Percentiles rank a stretch among this genome's conserved stretches.
These are phyloP conservation scores for Teleopsis dalmanni DNA, from an alignment of 1,140 invertebrate species.

Conservation along the genomic window DNA sequence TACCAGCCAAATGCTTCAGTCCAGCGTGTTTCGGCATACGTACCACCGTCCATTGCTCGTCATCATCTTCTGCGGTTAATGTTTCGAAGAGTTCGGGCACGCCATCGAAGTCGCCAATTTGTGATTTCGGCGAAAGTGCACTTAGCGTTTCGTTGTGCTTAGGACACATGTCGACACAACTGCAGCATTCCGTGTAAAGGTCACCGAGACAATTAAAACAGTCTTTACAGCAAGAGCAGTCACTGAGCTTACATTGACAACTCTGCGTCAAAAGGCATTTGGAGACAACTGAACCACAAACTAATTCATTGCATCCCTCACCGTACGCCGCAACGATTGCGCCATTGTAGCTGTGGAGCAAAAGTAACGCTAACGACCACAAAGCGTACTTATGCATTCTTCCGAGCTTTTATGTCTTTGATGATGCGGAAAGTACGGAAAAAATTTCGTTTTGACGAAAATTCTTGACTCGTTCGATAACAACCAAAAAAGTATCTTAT, in stretches of 20 bases:
- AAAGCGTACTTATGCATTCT: background rate
- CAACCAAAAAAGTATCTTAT: too few relatives aligned
- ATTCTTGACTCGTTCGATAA: too few relatives aligned
- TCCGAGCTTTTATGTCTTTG: too few relatives aligned
- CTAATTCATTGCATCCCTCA: constrained; percentile 37
- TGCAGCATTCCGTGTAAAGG: constrained; percentile 87
- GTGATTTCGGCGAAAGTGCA: constrained; percentile 67
- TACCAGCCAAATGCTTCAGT: constrained; percentile 46
- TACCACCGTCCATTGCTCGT: constrained; percentile 64
- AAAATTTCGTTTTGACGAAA: too few relatives aligned
- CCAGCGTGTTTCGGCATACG: constrained; percentile 51
- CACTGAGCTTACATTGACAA: constrained; percentile 86
- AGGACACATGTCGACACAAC: constrained; percentile 86
- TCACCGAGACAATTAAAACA: constrained; percentile 83
- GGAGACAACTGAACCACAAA: constrained; percentile 71
- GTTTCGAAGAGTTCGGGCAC: constrained; percentile 75
- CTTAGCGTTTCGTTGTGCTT: constrained; percentile 64
- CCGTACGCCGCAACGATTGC: constrained; percentile 11
- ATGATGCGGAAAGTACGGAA: too few relatives aligned
- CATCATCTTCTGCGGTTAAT: constrained; percentile 70
- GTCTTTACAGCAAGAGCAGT: constrained; percentile 87
- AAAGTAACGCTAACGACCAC: background rate
- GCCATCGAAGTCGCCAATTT: constrained; percentile 77
- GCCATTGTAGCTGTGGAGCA: background rate
- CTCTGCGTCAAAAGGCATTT: constrained; percentile 93